Evolutionary conservation across 2,888 invertebrate species (phyloP), one percentile per base, ranked within the genome.

Genomic region (Agriotes lineatus): DNA sequence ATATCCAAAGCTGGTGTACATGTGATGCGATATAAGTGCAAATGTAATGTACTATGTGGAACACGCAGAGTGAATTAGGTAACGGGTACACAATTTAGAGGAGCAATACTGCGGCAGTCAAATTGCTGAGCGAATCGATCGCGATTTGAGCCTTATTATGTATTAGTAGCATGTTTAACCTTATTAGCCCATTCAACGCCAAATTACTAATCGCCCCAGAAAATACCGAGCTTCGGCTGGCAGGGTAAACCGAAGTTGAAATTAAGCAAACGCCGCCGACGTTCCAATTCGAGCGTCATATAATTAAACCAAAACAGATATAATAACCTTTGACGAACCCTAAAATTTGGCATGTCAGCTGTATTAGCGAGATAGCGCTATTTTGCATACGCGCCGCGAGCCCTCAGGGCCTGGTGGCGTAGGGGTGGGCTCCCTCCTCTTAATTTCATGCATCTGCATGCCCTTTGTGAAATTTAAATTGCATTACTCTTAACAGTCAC

Each of bases 381-480:
- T 61, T n/a, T 61, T 61, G 14, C 48, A 61, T 48, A 52, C 50
- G 39, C 61, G 52, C 25, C 50, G 52, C 48, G 37, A 18, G 19
- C 52, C 45, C 52, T 39, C 2, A 39, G 61, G 52, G 50, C 20
- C 19, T 59, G 10, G 25, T 10, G 16, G 16, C 19, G 14, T 39
- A 50, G 33, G 52, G 61, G 61, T 39, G 30, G 20, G 44, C 35
- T 20, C 22, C 37, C 37, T 14, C 19, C 39, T 18, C 61, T 61
- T 61, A 61, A 61, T 61, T 61, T 61, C 61, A 48, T 61, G 61
- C 50, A 50, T 61, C 61, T 52, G 61, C 61, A 52, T 61, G 33
- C 52, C 37, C 61, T 61, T 61, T 61, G 61, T 61, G 37, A 61
- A 61, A 52, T 61, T 61, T 25, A 61, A 61, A 61, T 61, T 61